A percentile compares a stretch with the other conserved stretches of the same genome.
phyloP scores from a whole-genome alignment of 2,888 invertebrate species.

The Achlya flavicornis region DNA sequence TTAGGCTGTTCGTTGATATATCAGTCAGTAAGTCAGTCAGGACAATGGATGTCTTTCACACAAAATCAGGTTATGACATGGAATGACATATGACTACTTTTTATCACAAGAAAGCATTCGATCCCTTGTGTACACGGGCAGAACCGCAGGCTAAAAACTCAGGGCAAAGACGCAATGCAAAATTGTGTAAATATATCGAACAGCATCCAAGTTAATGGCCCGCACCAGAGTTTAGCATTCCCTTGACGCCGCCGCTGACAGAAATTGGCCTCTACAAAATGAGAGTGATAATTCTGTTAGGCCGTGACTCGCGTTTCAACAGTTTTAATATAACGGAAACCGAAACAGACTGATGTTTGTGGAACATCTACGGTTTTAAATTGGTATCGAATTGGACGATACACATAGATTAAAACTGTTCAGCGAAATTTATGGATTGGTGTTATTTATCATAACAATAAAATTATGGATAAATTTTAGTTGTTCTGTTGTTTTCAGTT shows the following conservation, averaged over 20 bases:
- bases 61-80: too few species aligned
- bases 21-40: too few species aligned
- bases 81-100: too few species aligned
- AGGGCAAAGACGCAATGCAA: too few species aligned
- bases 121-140: too few species aligned
- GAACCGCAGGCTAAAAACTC: too few species aligned
- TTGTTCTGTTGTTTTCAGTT: background rate
- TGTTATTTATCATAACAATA: background rate
- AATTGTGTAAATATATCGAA: background rate
- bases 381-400: background rate
- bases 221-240: constrained; percentile 50
- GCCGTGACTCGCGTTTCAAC: constrained; percentile 57
- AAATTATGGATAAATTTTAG: background rate
- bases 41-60: too few species aligned
- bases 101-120: too few species aligned
- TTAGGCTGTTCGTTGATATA: too few species aligned
- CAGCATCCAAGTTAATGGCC: constrained; percentile 22
- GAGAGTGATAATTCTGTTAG: constrained; percentile 63
- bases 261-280: constrained; percentile 66
- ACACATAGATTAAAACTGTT: background rate
- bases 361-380: background rate
- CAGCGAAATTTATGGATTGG: background rate
- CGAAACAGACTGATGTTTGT: constrained; percentile 1
- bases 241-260: constrained; percentile 47
- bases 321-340: constrained; percentile 27